Evolutionary conservation across 2,888 invertebrate genomes (phyloP), one percentile per base, ranked within the genome.

Genomic region (Polydrusus pterygomalis): DNA sequence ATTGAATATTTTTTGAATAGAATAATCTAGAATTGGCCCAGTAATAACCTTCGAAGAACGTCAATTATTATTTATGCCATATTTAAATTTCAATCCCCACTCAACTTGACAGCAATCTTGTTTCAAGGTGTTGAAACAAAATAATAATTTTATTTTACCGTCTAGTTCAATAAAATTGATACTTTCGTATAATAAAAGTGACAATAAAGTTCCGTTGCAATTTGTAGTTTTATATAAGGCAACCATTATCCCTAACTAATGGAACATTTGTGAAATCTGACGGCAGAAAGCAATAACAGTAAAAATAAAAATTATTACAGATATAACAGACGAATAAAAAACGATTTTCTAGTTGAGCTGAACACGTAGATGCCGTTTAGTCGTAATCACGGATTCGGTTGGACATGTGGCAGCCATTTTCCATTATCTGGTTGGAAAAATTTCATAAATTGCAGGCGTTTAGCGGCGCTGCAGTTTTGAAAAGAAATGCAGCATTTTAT

Each of bases 321-420:
- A 69, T 69, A 69, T 58, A 56, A 69, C 69, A 15, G 60, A 43
- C 47, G 58, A 69, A 69, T 69, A 69, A 69, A 69, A 69, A 69
- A 69, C 69, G 69, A 69, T 69, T 69, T 69, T 34, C 58, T 60
- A 60, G 60, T 69, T 47, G 47, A 69, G 34, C 47, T 45, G 69
- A 69, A 47, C 69, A 69, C 69, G 69, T 69, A 69, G 69, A 60
- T 47, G 69, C 60, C 69, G 47, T 69, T 69, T 60, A 60, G 69
- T 38, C 60, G 69, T 69, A 58, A 58, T 58, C 69, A 45, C 58
- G 58, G 58, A 60, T 60, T 60, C 38, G 17, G 58, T 60, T 60
- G 58, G 69, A 69, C 69, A 69, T 58, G 58, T 69, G 69, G 58
- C 58, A 15, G 60, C 69, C 69, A 69, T 69, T 69, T 69, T 58